Evolutionary conservation across 2,113 vertebrate species (phyloP).

Genomic region (Vulpes lagopus): DNA sequence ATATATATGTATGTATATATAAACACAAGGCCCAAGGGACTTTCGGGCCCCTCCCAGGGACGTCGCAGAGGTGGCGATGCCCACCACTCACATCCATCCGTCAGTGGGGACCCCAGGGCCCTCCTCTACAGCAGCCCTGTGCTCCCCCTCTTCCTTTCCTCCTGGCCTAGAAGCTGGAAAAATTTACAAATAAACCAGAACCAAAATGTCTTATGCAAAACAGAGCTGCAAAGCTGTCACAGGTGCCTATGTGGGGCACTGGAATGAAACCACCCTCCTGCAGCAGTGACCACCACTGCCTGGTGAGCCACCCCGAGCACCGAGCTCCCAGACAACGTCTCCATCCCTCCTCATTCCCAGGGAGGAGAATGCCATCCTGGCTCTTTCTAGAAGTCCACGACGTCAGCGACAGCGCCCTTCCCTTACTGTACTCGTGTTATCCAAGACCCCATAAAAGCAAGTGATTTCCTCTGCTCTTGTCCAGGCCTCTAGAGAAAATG

Average conservation of each 20-base stretch:
- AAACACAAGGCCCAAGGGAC: not conserved
- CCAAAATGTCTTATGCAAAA: not conserved
- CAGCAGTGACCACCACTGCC: rapidly evolving
- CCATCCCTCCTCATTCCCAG: not conserved
- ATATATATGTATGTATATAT: no score
- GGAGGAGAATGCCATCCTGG: not conserved
- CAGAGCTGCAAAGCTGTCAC: rapidly evolving
- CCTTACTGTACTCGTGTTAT: slow-evolving; percentile 68
- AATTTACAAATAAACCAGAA: not conserved
- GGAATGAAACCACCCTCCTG: rapidly evolving
- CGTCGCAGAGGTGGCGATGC: rapidly evolving
- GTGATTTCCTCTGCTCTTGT: slow-evolving; percentile 81
- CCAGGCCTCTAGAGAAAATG: slow-evolving; percentile 77
- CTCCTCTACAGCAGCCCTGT: not conserved
- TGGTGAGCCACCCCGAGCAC: rapidly evolving
- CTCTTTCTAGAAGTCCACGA: not conserved
- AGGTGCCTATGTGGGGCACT: not conserved
- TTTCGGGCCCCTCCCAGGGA: not conserved
- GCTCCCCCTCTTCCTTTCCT: not conserved
- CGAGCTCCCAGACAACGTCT: rapidly evolving
- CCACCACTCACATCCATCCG: rapidly evolving
- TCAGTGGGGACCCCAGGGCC: not conserved
- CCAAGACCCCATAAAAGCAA: slow-evolving; percentile 78
- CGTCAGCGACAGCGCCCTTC: not conserved
- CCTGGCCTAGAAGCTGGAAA: not conserved